Evolutionary conservation across 2,113 vertebrate species (phyloP).

Genomic region (Coptodon bakossiorum): DNA sequence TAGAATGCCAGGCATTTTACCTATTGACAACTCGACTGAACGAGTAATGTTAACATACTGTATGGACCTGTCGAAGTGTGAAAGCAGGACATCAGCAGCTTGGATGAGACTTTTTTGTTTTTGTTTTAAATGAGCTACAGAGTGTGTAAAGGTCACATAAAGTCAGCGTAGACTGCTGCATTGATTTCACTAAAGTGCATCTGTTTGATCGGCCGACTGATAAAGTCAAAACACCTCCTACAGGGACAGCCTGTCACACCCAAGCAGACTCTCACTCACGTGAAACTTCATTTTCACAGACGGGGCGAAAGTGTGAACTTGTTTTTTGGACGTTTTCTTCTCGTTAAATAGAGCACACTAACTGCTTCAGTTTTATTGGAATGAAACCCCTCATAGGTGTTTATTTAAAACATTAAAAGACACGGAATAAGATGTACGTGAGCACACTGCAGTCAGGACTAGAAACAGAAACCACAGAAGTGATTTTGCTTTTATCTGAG

Average conservation of each 20-base stretch:
- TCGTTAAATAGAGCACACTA: background rate
- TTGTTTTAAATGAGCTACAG: background rate
- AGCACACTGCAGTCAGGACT: background rate
- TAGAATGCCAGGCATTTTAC: background rate
- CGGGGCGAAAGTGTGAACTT: background rate
- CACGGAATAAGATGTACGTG: fast-evolving
- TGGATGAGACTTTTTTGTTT: background rate
- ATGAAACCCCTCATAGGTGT: background rate
- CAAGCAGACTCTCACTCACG: background rate
- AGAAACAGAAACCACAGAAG: background rate
- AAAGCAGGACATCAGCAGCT: background rate
- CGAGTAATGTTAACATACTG: background rate
- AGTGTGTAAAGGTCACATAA: background rate
- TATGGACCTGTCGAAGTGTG: background rate
- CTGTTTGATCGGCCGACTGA: background rate
- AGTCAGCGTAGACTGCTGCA: background rate
- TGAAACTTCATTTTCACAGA: background rate
- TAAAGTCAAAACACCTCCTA: background rate
- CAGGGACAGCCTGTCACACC: background rate
- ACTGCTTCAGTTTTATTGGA: background rate
- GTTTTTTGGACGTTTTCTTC: background rate
- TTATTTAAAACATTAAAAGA: background rate
- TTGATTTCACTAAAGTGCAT: background rate
- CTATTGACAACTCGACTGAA: background rate
- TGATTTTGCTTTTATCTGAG: background rate